A percentile compares a stretch with the other conserved stretches of the same genome.
Conservation (phyloP, 2,113 vertebrate genomes). For the Calidris pygmaea region DNA sequence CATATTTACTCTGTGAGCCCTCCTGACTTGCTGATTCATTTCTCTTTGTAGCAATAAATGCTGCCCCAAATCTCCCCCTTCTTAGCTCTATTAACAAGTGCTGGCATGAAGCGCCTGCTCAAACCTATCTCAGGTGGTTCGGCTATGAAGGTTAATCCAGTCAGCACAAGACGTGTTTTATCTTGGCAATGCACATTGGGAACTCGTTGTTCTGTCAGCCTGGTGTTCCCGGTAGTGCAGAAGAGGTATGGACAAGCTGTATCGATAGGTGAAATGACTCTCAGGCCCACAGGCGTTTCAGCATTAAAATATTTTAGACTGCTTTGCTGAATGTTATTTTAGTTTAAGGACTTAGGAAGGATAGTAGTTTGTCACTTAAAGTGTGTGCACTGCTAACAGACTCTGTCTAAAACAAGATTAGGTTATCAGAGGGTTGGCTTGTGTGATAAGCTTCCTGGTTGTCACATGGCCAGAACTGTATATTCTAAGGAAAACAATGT, state of each 20-base stretch:
- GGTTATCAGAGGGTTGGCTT: neutral
- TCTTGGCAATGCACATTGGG: neutral
- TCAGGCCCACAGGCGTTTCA: neutral
- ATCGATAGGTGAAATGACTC: neutral
- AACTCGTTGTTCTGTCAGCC: neutral
- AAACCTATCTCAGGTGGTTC: neutral
- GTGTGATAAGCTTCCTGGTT: neutral
- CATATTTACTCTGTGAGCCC: neutral
- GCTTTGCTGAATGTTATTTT: neutral
- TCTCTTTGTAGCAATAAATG: neutral
- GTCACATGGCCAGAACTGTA: neutral
- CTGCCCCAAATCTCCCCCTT: neutral
- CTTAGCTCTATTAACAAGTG: neutral
- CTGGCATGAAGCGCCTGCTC: neutral
- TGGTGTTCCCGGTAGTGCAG: neutral
- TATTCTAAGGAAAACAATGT: neutral
- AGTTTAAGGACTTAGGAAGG: neutral
- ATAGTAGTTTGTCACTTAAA: neutral
- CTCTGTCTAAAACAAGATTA: neutral
- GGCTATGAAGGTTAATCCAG: neutral
- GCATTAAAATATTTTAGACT: neutral
- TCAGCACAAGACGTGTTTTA: neutral
- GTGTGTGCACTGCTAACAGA: neutral
- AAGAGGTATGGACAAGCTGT: neutral
- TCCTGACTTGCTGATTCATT: conserved; percentile 25